Evolutionary conservation across 2,797 vertebrate species (phyloP), one percentile per base, ranked within the genome.

Genomic region (Schizothorax lantsangensis): DNA sequence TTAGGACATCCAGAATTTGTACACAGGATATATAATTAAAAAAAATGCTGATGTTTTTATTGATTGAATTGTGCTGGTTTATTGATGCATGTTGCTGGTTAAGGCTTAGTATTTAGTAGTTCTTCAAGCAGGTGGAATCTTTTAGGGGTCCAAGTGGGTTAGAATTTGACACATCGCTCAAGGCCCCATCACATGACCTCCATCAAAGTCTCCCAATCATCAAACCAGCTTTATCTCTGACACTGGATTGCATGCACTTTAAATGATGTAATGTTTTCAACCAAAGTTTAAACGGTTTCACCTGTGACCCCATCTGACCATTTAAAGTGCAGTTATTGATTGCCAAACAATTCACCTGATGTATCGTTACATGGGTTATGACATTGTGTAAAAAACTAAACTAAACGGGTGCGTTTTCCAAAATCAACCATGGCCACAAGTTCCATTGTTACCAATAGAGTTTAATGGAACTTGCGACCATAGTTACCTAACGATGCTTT

Each of bases 131-230:
- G 36, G 0, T 57, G 21, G 21, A 40, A n/a, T 78, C 64, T 78
- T 17, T 59, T 79, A 40, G 52, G 52, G 84, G 84, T 85, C 84
- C 84, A 85, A 85, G 84, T 57, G 38, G 36, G 64, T 66, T 69
- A 85, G 84, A 68, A 85, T 79, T 85, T 85, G 74, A 54, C 36
- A 1, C 30, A 12, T 84, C 23, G 11, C 49, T 62, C 26, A 68
- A 81, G 30, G 45, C 79, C 30, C 45, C 10, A 45, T 81, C 45
- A 36, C 64, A 52, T 52, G 62, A 69, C 45, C 19, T 21, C 45
- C 6, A 14, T 68, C 59, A 62, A 26, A 64, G n/a, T 64, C 66
- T 68, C 66, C 30, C 45, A 10, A 33, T 68, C 66, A 68, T 68
- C 30, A 33, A 66, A 33, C 15, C 6, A 66, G 64, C 64, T 10